These are phyloP conservation scores for Mallateleia sp. DNA, from an alignment of 2,888 invertebrate genomes.

Conservation along the genomic window DNA sequence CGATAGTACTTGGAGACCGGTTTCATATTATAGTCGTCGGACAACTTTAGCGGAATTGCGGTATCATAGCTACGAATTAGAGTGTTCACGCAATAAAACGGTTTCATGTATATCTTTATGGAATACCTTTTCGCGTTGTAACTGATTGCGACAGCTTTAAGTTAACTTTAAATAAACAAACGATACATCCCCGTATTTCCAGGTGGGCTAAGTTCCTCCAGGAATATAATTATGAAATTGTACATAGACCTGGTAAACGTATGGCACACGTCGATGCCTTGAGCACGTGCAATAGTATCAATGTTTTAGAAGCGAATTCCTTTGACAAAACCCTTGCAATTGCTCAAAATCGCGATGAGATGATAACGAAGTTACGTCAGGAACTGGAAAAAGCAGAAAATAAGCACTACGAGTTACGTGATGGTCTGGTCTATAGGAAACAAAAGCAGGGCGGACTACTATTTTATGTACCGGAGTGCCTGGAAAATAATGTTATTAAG, in stretches of 20 bases:
- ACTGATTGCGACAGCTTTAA: neutral
- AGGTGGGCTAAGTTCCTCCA: slow-evolving; percentile 4
- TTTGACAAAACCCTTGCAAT: neutral
- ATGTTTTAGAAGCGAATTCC: neutral
- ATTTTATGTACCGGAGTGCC: slow-evolving; percentile 63
- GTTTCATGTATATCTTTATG: neutral
- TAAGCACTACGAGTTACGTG: neutral
- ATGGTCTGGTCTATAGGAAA: slow-evolving; percentile 63
- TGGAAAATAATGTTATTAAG: slow-evolving; percentile 63
- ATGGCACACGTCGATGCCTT: neutral
- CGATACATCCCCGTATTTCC: neutral
- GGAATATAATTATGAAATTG: neutral
- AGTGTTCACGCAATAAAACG: neutral
- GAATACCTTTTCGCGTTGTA: neutral
- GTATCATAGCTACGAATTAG: neutral
- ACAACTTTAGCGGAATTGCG: neutral
- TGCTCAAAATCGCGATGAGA: slow-evolving; percentile 24
- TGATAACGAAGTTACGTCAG: neutral
- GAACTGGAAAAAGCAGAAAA: neutral
- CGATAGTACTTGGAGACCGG: neutral
- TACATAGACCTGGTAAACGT: neutral
- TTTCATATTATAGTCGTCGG: neutral
- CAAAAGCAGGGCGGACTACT: slow-evolving; percentile 14
- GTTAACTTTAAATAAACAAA: neutral
- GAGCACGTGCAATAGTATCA: neutral